phyloP scores from a whole-genome alignment of 2,797 vertebrate species.

The Tenualosa thibaudeaui region DNA sequence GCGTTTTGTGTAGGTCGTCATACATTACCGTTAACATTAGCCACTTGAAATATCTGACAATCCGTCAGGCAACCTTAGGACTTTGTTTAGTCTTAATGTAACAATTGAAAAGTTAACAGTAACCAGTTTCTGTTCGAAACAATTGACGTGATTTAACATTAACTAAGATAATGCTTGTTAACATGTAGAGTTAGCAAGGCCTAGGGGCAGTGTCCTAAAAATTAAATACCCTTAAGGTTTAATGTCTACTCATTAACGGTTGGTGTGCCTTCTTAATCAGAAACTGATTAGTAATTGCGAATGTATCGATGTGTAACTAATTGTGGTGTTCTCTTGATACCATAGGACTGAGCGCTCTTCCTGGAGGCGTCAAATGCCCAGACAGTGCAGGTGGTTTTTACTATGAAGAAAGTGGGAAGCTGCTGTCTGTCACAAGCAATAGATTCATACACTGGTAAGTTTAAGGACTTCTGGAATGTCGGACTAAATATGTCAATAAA shows the following conservation, averaged over 20 bases:
- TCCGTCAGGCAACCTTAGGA: neutral
- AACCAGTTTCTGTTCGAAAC: neutral
- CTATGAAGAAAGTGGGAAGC: conserved; percentile 82
- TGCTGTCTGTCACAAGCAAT: conserved; percentile 83
- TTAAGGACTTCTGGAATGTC: neutral
- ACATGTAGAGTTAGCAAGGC: neutral
- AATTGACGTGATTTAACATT: neutral
- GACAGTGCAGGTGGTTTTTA: conserved; percentile 87
- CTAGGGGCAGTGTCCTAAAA: too few relatives aligned
- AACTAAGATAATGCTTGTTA: neutral
- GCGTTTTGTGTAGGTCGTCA: neutral
- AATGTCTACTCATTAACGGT: neutral
- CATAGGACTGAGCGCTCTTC: conserved; percentile 63
- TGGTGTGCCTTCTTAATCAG: neutral
- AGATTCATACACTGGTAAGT: conserved; percentile 89
- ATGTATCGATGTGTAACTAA: neutral
- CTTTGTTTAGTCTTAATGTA: neutral
- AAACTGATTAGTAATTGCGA: neutral
- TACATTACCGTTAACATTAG: neutral
- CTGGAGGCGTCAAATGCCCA: conserved; percentile 72
- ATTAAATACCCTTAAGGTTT: too few relatives aligned
- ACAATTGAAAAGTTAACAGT: neutral
- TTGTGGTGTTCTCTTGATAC: neutral
- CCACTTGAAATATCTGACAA: neutral
- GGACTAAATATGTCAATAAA: neutral